Conservation (phyloP, 2,888 invertebrate species). For the Torymus auratus region DNA sequence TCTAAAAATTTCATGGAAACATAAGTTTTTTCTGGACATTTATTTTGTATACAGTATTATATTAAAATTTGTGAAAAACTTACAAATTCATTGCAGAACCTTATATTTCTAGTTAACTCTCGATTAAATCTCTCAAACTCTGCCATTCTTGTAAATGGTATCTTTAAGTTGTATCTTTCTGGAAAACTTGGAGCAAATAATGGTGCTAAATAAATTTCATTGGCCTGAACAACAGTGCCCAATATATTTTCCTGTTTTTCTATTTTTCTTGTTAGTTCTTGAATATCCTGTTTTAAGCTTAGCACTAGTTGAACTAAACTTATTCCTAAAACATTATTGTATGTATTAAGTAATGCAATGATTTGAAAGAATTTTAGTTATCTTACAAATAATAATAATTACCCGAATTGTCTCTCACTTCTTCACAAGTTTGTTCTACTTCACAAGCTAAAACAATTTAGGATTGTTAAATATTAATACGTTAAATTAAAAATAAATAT, state of each 20-base stretch:
- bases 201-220: constrained; percentile 37
- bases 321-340: constrained; percentile 34
- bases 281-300: constrained; percentile 34
- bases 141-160: constrained; percentile 37
- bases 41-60: too few relatives aligned
- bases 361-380: not conserved
- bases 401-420: constrained; percentile 9
- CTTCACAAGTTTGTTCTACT: not conserved
- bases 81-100: constrained; percentile 54
- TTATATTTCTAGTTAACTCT: constrained; percentile 31
- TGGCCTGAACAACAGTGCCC: constrained; percentile 35
- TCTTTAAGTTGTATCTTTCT: constrained; percentile 41
- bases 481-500: not conserved
- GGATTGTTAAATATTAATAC: not conserved
- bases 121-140: constrained; percentile 50
- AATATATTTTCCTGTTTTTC: constrained; percentile 47
- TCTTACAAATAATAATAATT: not conserved
- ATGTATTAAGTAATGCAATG: too few relatives aligned
- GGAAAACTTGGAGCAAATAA: constrained; percentile 48
- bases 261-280: constrained; percentile 29
- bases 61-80: constrained; percentile 12
- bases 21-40: too few relatives aligned
- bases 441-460: not conserved
- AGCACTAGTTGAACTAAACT: constrained; percentile 40
- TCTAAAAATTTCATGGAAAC: constrained; percentile 20